These are phyloP conservation scores for Oreohelix idahoensis DNA, from an alignment of 1,140 invertebrate species.

Conservation along the genomic window DNA sequence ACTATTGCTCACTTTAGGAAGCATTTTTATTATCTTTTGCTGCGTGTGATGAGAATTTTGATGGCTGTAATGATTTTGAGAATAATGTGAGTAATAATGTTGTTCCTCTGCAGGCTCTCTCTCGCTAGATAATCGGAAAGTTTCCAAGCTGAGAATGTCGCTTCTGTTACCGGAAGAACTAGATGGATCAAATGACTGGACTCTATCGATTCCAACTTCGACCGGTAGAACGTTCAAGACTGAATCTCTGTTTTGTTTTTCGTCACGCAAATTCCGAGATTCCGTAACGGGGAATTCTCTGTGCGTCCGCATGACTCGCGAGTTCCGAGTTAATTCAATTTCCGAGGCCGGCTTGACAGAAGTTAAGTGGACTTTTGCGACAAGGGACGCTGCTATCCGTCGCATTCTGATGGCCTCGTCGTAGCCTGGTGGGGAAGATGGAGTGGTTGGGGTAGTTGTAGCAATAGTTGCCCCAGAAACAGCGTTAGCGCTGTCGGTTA, in stretches of 20 bases:
- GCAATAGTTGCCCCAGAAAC: background rate
- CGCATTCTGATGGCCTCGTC: slow-evolving; percentile 13
- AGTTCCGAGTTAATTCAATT: background rate
- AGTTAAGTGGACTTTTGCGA: background rate
- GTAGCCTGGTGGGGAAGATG: slow-evolving; percentile 22
- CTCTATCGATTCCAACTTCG: background rate
- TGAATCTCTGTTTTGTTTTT: background rate
- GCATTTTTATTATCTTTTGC: background rate
- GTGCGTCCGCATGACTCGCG: background rate
- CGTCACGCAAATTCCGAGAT: background rate
- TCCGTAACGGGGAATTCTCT: background rate
- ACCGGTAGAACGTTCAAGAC: background rate
- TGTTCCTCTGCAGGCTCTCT: background rate
- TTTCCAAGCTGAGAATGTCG: background rate
- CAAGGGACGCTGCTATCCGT: background rate
- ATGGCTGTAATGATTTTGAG: background rate
- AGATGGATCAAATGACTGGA: background rate
- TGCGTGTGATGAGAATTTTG: background rate
- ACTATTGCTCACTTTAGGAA: slow-evolving; percentile 19
- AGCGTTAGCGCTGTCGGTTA: background rate
- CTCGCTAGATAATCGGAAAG: background rate
- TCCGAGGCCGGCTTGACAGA: background rate
- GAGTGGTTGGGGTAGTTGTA: background rate
- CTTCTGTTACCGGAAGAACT: background rate
- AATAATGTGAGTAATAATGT: background rate